Evolutionary conservation across 2,888 invertebrate genomes (phyloP).

Genomic region (Ornithoptera priamus): DNA sequence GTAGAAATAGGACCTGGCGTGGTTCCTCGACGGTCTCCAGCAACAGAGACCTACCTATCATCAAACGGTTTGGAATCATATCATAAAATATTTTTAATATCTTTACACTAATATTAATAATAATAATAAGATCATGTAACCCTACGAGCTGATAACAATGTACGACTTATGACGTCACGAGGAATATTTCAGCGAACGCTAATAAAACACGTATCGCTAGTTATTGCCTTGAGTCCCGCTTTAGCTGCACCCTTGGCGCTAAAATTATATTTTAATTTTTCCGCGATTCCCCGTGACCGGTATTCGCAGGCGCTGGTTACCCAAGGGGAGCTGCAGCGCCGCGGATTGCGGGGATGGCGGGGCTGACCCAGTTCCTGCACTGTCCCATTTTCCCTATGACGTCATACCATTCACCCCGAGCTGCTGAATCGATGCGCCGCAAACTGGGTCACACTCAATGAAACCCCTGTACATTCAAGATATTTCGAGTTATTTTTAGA

Average conservation of each 20-base stretch:
- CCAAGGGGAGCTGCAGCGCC: conserved; percentile 31
- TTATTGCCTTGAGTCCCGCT: conserved; percentile 29
- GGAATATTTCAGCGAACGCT: background rate
- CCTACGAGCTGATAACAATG: background rate
- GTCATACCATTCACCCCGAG: conserved; percentile 73
- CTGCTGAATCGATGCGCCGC: conserved; percentile 70
- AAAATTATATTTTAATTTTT: conserved; percentile 44
- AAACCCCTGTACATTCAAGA: conserved; percentile 60
- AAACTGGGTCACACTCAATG: conserved; percentile 74
- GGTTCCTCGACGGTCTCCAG: too few relatives aligned
- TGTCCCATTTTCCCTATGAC: conserved; percentile 69
- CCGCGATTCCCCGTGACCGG: conserved; percentile 38
- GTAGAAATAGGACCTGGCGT: too few relatives aligned
- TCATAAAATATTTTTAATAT: too few relatives aligned
- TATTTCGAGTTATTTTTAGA: conserved; percentile 62
- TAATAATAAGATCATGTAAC: too few relatives aligned
- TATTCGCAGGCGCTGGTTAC: conserved; percentile 36
- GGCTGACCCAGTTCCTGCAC: conserved; percentile 62
- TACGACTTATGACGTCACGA: background rate
- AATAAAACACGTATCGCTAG: conserved; percentile 3
- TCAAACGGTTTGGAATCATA: too few relatives aligned
- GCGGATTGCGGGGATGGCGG: conserved; percentile 46
- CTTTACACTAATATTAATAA: too few relatives aligned
- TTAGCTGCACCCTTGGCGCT: conserved; percentile 38
- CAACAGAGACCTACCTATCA: too few relatives aligned